phyloP scores from a whole-genome alignment of 2,888 invertebrate genomes.

The Tryphoninae sp. region DNA sequence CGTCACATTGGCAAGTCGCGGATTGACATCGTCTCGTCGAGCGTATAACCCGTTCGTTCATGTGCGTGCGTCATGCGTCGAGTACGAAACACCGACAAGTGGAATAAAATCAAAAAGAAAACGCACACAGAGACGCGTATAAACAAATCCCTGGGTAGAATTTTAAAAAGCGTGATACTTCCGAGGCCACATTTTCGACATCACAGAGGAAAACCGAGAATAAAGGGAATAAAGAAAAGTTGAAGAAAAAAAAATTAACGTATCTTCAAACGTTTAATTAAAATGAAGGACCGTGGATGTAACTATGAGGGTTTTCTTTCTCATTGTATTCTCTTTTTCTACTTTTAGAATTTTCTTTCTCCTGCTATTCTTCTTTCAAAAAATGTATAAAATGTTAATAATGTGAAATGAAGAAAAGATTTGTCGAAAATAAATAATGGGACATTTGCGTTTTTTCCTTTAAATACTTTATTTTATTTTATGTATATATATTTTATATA shows the following conservation, averaged over 20 bases:
- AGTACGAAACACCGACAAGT: background rate
- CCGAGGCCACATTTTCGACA: conserved; percentile 22
- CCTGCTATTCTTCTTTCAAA: conserved; percentile 17
- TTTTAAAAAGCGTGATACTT: conserved; percentile 26
- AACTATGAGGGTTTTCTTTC: conserved; percentile 48
- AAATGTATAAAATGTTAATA: no score
- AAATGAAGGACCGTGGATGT: conserved; percentile 54
- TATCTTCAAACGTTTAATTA: conserved; percentile 60
- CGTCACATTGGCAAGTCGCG: conserved; percentile 26
- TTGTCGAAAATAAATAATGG: no score
- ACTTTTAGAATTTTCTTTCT: background rate
- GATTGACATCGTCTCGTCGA: conserved; percentile 44
- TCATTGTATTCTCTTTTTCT: conserved; percentile 1
- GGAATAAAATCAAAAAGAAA: background rate
- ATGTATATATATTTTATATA: no score
- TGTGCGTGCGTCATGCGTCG: background rate
- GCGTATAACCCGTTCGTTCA: conserved; percentile 7
- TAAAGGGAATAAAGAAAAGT: background rate
- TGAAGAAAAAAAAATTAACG: conserved; percentile 26
- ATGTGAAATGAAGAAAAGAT: no score
- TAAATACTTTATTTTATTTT: background rate
- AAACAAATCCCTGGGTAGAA: background rate
- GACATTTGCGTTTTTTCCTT: no score
- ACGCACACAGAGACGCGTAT: background rate
- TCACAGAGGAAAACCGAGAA: conserved; percentile 33